Percentiles rank a stretch among this genome's conserved stretches.
These are phyloP conservation scores for Catagonus wagneri DNA, from an alignment of 2,113 vertebrate species.

Conservation along the genomic window DNA sequence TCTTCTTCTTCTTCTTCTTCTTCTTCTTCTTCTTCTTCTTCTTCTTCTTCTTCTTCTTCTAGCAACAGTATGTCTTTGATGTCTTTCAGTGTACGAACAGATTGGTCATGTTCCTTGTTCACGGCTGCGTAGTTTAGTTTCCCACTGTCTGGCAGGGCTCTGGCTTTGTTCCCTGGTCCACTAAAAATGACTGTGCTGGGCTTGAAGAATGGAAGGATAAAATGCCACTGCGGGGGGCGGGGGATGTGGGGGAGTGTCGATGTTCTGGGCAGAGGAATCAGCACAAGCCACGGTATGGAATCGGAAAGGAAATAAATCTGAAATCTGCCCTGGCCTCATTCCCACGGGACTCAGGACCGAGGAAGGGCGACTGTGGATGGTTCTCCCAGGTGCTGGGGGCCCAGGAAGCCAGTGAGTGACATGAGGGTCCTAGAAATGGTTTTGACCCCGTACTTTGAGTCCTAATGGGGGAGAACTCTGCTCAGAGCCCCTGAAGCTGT, in stretches of 20 bases:
- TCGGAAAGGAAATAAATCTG: background rate
- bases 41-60: background rate
- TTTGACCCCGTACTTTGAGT: background rate
- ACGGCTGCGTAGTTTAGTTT: background rate
- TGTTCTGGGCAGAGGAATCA: background rate
- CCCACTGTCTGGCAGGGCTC: background rate
- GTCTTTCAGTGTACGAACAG: background rate
- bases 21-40: no score
- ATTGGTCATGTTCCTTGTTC: background rate
- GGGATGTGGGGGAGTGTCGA: background rate
- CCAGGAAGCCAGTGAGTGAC: background rate
- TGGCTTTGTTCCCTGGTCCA: background rate
- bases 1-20: no score
- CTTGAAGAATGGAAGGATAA: background rate
- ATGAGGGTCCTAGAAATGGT: background rate
- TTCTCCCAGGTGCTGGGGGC: background rate
- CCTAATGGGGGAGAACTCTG: background rate
- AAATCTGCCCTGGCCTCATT: background rate
- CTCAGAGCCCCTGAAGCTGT: background rate
- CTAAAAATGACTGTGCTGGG: background rate
- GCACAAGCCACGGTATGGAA: background rate
- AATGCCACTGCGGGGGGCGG: background rate
- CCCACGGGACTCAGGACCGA: background rate
- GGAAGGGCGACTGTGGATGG: background rate
- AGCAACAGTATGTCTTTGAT: background rate